phyloP scores from a whole-genome alignment of 2,113 vertebrate species.

The Phycodurus eques region DNA sequence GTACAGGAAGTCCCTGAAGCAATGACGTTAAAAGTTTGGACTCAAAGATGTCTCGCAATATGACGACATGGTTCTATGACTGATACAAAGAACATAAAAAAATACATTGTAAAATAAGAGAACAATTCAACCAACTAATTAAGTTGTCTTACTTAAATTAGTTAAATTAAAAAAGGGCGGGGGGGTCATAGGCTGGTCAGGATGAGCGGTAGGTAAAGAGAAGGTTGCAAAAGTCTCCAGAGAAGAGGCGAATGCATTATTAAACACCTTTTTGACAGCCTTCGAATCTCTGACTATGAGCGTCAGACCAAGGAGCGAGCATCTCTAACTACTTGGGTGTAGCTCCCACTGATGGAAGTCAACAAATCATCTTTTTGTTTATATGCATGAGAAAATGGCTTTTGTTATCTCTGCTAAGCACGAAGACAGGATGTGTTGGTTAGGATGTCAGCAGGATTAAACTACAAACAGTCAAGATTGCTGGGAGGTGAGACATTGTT shows the following conservation, averaged over 20 bases:
- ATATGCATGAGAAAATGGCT: conserved; percentile 5
- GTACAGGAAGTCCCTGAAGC: conserved; percentile 9
- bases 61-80: background rate
- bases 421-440: background rate
- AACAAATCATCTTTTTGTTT: background rate
- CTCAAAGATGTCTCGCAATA: background rate
- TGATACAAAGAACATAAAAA: background rate
- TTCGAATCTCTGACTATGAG: conserved; percentile 16
- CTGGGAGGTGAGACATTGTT: background rate
- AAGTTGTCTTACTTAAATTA: background rate
- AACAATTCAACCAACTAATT: background rate
- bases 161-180: too few species aligned
- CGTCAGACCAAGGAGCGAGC: conserved; percentile 12
- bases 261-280: conserved; percentile 46
- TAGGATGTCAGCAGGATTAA: conserved; percentile 3
- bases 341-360: background rate
- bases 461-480: background rate
- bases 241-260: conserved; percentile 49
- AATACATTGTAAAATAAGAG: background rate
- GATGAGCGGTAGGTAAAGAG: conserved; percentile 38
- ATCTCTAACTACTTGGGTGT: conserved; percentile 13
- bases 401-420: background rate
- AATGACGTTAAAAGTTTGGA: background rate
- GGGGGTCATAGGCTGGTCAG: conserved; percentile 28
- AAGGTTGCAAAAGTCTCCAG: conserved; percentile 25